Evolutionary conservation across 2,888 invertebrate species (phyloP).

Genomic region (Galeruca laticollis): DNA sequence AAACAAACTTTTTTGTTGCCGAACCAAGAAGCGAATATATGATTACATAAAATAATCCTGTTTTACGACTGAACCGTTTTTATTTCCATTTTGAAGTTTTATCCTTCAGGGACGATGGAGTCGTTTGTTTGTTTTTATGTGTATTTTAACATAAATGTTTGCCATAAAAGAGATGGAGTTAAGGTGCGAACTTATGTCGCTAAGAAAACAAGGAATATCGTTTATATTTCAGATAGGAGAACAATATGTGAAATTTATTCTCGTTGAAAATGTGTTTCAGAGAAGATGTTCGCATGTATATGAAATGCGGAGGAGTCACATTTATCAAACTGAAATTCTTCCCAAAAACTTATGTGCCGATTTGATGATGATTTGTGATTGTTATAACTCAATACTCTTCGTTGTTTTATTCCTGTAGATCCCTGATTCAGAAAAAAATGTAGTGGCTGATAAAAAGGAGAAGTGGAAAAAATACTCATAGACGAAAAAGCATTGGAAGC

Average conservation of each 20-base stretch:
- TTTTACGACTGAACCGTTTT: not conserved
- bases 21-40: conserved; percentile 5
- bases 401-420: no score
- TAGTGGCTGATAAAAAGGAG: no score
- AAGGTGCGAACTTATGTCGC: not conserved
- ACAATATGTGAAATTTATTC: not conserved
- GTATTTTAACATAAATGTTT: not conserved
- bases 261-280: not conserved
- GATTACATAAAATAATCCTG: conserved; percentile 10
- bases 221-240: not conserved
- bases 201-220: not conserved
- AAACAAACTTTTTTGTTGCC: not conserved
- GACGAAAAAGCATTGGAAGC: no score
- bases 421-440: no score
- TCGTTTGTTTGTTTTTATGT: conserved; percentile 14
- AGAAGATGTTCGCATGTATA: no score
- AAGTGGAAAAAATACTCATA: no score
- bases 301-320: no score
- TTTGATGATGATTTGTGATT: no score
- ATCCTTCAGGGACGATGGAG: conserved; percentile 6
- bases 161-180: not conserved
- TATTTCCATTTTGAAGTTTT: not conserved
- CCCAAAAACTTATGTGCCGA: no score
- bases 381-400: no score
- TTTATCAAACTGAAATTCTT: no score